A percentile compares a stretch with the other conserved stretches of the same genome.
Evolutionary conservation across 2,113 vertebrate species (phyloP).

Genomic region (Clarias macrocephalus): DNA sequence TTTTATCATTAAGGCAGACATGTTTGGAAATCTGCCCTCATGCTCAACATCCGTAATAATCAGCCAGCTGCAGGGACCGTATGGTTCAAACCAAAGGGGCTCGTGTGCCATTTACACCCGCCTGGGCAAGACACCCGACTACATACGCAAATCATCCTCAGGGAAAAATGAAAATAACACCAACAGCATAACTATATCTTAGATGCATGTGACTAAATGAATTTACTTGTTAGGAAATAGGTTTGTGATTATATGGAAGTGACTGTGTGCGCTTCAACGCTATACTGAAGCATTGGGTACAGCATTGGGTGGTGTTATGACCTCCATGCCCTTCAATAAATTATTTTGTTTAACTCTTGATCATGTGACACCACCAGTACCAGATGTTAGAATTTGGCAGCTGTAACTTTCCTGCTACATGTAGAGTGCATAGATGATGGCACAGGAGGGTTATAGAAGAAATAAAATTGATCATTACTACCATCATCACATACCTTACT

Average conservation of each 20-base stretch:
- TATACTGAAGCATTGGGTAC: not conserved
- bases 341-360: not conserved
- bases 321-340: not conserved
- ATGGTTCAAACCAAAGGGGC: constrained; percentile 18
- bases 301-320: not conserved
- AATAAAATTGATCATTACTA: constrained; percentile 47
- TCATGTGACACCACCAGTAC: not conserved
- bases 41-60: constrained; percentile 23
- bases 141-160: constrained; percentile 1
- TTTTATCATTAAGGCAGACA: constrained; percentile 46
- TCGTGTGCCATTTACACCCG: not conserved
- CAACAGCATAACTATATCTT: not conserved
- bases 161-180: constrained; percentile 12
- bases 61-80: constrained; percentile 29
- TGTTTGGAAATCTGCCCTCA: constrained; percentile 24
- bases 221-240: not conserved
- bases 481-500: constrained; percentile 44
- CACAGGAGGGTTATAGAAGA: constrained; percentile 26
- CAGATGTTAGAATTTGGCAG: constrained; percentile 2
- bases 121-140: not conserved
- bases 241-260: not conserved
- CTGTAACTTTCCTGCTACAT: constrained; percentile 18
- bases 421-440: constrained; percentile 50
- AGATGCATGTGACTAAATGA: not conserved
- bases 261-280: not conserved